phyloP scores from a whole-genome alignment of 2,797 vertebrate species.

The Echeneis naucrates region DNA sequence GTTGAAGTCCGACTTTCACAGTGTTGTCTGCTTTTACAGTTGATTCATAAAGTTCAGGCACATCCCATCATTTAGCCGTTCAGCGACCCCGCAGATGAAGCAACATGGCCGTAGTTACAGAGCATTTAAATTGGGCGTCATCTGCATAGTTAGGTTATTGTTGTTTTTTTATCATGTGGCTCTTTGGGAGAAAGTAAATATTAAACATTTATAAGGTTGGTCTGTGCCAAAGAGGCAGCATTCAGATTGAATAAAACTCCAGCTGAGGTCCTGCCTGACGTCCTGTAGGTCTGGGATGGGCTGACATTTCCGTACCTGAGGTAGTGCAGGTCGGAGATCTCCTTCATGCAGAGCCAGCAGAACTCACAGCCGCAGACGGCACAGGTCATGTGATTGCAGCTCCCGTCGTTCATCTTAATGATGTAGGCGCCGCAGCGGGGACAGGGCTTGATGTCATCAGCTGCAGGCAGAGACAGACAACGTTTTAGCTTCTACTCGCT shows the following conservation, averaged over 20 bases:
- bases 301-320: slow-evolving; percentile 86
- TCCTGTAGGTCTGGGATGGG: accelerated
- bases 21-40: neutral
- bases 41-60: neutral
- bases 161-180: neutral
- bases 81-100: neutral
- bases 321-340: slow-evolving; percentile 99
- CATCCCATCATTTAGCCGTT: neutral
- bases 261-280: neutral
- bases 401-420: slow-evolving; percentile 99
- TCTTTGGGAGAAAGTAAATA: neutral
- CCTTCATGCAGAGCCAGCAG: slow-evolving; percentile 99
- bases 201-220: too few relatives aligned
- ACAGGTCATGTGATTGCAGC: slow-evolving; percentile 99
- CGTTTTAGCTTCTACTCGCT: neutral
- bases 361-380: slow-evolving; percentile 98
- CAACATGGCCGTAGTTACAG: neutral
- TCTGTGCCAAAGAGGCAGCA: neutral
- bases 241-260: neutral
- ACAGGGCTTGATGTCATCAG: slow-evolving; percentile 98
- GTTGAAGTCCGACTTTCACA: too few relatives aligned
- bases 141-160: neutral
- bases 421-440: slow-evolving; percentile 98
- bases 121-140: neutral
- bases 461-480: slow-evolving; percentile 67